A percentile compares a stretch with the other conserved stretches of the same genome.
These are phyloP conservation scores for Melieria picta DNA, from an alignment of 2,888 invertebrate genomes.

Conservation along the genomic window DNA sequence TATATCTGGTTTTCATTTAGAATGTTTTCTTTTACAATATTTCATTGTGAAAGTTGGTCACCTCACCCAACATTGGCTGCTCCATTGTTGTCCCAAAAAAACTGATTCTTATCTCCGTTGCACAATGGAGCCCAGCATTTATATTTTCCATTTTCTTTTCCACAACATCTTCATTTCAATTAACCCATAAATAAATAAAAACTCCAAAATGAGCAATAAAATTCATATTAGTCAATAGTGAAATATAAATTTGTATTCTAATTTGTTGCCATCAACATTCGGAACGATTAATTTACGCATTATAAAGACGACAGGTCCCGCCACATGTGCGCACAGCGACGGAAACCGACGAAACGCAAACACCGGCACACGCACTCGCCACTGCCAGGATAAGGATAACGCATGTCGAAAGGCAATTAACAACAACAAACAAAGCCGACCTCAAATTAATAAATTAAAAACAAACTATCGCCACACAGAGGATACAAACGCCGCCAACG, in stretches of 20 bases:
- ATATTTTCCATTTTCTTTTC: too few relatives aligned
- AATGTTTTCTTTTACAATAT: too few relatives aligned
- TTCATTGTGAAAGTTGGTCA: too few relatives aligned
- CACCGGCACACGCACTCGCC: constrained; percentile 30
- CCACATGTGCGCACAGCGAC: constrained; percentile 20
- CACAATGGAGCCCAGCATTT: too few relatives aligned
- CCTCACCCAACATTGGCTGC: too few relatives aligned
- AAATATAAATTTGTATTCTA: constrained; percentile 36
- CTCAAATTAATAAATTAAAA: constrained; percentile 65
- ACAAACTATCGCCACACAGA: constrained; percentile 44
- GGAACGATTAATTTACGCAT: constrained; percentile 42
- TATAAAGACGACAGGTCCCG: constrained; percentile 8
- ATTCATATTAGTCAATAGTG: constrained; percentile 31
- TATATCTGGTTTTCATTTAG: too few relatives aligned
- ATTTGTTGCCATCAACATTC: constrained; percentile 43
- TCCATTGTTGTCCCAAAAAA: too few relatives aligned
- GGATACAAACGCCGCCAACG: constrained; percentile 3
- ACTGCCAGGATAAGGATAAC: constrained; percentile 52
- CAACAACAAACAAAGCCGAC: constrained; percentile 54
- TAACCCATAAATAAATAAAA: constrained; percentile 20
- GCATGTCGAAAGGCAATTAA: constrained; percentile 60
- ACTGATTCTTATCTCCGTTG: too few relatives aligned
- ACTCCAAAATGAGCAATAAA: constrained; percentile 18
- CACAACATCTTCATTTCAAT: constrained; percentile 16
- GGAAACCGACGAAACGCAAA: constrained; percentile 41